Evolutionary conservation across 1,140 invertebrate genomes (phyloP), one percentile per base, ranked within the genome.

Genomic region (Sycophaga agraensis): DNA sequence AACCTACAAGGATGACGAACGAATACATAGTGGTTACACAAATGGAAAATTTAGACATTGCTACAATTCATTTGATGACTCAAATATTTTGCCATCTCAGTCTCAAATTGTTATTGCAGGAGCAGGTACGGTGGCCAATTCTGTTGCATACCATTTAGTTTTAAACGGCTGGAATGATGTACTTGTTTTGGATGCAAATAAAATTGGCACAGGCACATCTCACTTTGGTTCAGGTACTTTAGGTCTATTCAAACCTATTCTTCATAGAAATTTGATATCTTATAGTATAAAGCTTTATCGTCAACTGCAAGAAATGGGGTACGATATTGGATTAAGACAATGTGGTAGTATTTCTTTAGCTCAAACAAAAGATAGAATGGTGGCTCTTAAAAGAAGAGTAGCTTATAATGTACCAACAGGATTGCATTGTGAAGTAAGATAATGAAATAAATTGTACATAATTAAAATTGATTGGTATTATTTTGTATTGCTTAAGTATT

Each of bases 271-370:
- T 64, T 65, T 89, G 4, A 83, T 86, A 50, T 75, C 78, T 63
- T 86, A 88, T 65, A 88, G 86, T 68, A 82, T 86, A 45, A 81
- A 85, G 63, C 72, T 89, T 31, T 90, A 89, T 66, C 77, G 82
- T 68, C 73, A 84, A 45, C 72, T 89, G 49, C 81, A 88, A 66
- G 79, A 83, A 56, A 78, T 86, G 74, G 87, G 87, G n/a, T 82
- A 85, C 68, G 81, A 86, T 65, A 79, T 87, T 59, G 83, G 84
- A 72, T 82, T 87, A 66, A 85, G 85, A 68, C 78, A 85, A 70
- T 87, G 85, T 78, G 89, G 90, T 2, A 89, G 88, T 69, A 70
- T 91, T 42, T 85, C 88, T 75, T 75, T 92, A 59, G 89, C 89
- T 37, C 85, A 89, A 74, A 89, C 87, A 4, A 84, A 85, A 75